These are phyloP conservation scores for Pegoplata infirma DNA, from an alignment of 2,888 invertebrate genomes.

Conservation along the genomic window DNA sequence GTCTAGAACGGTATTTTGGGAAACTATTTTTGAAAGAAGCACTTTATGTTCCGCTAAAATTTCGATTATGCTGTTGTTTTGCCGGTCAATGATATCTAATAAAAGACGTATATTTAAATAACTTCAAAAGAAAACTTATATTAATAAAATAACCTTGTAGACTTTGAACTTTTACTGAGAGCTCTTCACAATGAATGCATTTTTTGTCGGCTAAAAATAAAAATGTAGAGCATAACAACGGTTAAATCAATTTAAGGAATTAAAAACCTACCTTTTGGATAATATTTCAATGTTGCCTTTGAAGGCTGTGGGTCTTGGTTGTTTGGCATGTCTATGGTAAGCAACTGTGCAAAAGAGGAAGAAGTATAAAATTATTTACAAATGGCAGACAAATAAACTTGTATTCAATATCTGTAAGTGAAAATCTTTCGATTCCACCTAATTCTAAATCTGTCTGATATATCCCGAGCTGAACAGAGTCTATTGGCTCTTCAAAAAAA, in stretches of 20 bases:
- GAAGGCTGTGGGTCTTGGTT: conserved; percentile 1
- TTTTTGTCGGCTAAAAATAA: conserved; percentile 8
- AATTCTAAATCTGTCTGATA: conserved; percentile 10
- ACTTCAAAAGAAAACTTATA: not conserved
- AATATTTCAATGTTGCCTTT: conserved; percentile 5
- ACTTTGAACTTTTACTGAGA: conserved; percentile 19
- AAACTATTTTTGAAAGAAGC: conserved; percentile 12
- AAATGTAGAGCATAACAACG: not conserved
- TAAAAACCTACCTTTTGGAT: conserved; percentile 13
- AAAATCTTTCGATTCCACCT: not conserved
- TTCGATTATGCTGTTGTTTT: conserved; percentile 8
- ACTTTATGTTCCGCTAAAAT: conserved; percentile 23
- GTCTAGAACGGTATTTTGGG: conserved; percentile 12
- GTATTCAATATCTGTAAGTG: conserved; percentile 1
- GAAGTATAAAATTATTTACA: conserved; percentile 17
- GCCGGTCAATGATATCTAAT: conserved; percentile 15
- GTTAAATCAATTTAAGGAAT: conserved; percentile 7
- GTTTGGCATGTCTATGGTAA: conserved; percentile 1
- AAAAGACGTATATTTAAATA: not conserved
- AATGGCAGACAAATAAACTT: conserved; percentile 12
- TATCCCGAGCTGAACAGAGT: conserved; percentile 11
- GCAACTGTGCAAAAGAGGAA: conserved; percentile 18
- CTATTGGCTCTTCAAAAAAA: conserved; percentile 5
- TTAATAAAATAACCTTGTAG: conserved; percentile 14
- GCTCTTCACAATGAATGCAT: conserved; percentile 18